Evolutionary conservation across 2,797 vertebrate species (phyloP).

Genomic region (Propithecus deckenii): DNA sequence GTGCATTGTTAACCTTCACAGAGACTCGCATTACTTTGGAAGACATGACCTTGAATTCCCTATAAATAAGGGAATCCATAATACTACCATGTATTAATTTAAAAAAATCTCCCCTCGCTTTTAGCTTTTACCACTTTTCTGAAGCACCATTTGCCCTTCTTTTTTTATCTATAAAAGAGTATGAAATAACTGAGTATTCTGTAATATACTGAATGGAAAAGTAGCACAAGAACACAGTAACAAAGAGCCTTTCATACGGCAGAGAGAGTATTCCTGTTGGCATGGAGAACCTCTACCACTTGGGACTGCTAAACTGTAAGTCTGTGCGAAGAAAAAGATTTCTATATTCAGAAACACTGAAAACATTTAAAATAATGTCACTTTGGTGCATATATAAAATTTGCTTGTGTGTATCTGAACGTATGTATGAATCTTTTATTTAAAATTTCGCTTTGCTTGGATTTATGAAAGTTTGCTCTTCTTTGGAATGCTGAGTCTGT

Average conservation of each 20-base stretch:
- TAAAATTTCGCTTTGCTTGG: background rate
- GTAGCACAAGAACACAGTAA: background rate
- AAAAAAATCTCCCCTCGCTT: background rate
- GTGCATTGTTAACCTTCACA: background rate
- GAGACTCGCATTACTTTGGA: background rate
- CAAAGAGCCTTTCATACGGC: slow-evolving; percentile 60
- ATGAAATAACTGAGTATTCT: background rate
- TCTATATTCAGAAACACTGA: slow-evolving; percentile 8
- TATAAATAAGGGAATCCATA: background rate
- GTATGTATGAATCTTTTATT: background rate
- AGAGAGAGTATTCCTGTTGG: background rate
- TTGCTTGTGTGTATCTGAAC: background rate
- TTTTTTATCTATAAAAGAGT: background rate
- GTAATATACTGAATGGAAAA: slow-evolving; percentile 25
- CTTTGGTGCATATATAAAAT: background rate
- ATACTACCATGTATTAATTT: background rate
- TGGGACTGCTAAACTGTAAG: background rate
- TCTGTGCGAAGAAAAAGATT: background rate
- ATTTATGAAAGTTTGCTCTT: background rate
- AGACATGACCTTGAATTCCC: background rate
- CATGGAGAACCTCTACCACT: background rate
- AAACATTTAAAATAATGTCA: background rate
- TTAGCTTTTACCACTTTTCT: background rate
- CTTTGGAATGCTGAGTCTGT: background rate
- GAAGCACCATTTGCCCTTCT: background rate